These are phyloP conservation scores for Volucella bombylans DNA, from an alignment of 2,888 invertebrate genomes.

Conservation along the genomic window DNA sequence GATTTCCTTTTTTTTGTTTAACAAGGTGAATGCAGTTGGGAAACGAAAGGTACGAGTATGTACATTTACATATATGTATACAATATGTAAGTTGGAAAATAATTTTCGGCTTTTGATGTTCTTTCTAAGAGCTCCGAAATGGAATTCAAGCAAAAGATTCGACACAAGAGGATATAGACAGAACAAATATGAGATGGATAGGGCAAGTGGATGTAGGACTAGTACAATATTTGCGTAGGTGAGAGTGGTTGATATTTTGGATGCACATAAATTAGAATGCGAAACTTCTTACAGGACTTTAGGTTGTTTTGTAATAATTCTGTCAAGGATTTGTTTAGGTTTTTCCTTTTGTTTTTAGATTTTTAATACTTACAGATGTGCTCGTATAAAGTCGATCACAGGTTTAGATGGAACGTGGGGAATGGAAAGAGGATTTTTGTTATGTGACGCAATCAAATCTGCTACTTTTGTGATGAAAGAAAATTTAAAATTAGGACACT, in stretches of 20 bases:
- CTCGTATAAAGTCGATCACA: constrained; percentile 5
- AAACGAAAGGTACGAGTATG: too few species aligned
- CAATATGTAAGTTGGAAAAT: constrained; percentile 41
- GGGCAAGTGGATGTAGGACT: neutral
- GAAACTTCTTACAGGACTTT: constrained; percentile 3
- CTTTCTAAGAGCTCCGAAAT: constrained; percentile 45
- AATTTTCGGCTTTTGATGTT: constrained; percentile 68
- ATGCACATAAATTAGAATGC: constrained; percentile 60
- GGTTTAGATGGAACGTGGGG: neutral
- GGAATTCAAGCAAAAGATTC: constrained; percentile 37
- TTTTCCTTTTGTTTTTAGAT: neutral
- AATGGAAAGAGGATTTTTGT: neutral
- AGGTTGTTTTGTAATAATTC: constrained; percentile 4
- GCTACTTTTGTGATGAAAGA: too few species aligned
- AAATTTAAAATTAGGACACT: too few species aligned
- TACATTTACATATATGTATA: too few species aligned
- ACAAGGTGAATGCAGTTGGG: constrained; percentile 35
- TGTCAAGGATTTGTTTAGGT: constrained; percentile 9
- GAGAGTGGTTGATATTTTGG: constrained; percentile 4
- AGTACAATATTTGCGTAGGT: constrained; percentile 3
- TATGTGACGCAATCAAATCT: too few species aligned
- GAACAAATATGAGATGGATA: too few species aligned
- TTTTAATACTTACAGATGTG: neutral
- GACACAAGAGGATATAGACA: constrained; percentile 12
- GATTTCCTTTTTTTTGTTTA: neutral